These are phyloP conservation scores for Adelges cooleyi DNA, from an alignment of 1,140 invertebrate genomes.

Conservation along the genomic window DNA sequence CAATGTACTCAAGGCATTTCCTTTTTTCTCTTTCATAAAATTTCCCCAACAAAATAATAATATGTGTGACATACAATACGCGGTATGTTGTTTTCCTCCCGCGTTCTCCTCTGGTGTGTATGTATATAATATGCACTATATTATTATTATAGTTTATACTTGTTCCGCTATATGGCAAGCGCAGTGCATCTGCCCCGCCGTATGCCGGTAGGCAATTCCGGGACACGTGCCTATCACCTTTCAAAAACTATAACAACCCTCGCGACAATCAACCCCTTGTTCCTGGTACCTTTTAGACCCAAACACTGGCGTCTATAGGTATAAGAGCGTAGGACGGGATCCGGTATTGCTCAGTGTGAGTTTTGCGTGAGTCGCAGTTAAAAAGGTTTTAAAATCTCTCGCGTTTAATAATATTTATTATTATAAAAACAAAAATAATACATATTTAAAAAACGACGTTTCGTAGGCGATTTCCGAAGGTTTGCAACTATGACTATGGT, in stretches of 20 bases:
- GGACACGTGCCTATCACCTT: slow-evolving; percentile 24
- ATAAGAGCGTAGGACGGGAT: too few species aligned
- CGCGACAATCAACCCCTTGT: background rate
- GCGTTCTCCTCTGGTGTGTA: background rate
- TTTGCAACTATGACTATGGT: too few species aligned
- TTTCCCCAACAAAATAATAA: background rate
- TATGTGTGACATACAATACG: too few species aligned
- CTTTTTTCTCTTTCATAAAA: background rate
- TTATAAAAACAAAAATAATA: too few species aligned
- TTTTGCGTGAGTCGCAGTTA: too few species aligned
- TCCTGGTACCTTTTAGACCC: too few species aligned
- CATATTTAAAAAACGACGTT: too few species aligned
- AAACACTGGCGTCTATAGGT: too few species aligned
- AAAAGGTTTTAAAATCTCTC: too few species aligned
- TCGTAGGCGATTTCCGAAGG: too few species aligned
- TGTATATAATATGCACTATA: background rate
- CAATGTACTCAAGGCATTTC: background rate
- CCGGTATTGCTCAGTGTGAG: too few species aligned
- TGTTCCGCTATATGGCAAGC: slow-evolving; percentile 20
- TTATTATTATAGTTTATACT: background rate
- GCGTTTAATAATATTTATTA: too few species aligned
- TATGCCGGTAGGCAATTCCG: background rate
- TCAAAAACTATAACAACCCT: slow-evolving; percentile 4
- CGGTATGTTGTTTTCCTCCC: background rate
- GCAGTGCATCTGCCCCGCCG: background rate